These are phyloP conservation scores for Oreohelix idahoensis DNA, from an alignment of 1,140 invertebrate species.

Conservation along the genomic window DNA sequence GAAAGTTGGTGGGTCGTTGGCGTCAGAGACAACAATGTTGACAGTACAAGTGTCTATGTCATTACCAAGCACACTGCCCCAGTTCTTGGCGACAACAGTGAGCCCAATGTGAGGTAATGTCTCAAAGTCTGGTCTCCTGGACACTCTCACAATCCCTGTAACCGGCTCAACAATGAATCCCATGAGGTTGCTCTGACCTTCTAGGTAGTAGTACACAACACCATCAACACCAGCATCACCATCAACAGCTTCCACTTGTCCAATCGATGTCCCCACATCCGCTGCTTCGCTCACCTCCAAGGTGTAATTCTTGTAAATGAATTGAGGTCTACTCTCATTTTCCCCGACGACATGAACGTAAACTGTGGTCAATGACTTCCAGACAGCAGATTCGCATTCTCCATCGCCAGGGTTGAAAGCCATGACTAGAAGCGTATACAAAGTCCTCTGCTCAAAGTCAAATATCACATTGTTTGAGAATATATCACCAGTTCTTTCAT, in stretches of 20 bases:
- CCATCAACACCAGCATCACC: slow-evolving; percentile 92
- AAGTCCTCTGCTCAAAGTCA: slow-evolving; percentile 89
- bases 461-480: slow-evolving; percentile 79
- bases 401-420: slow-evolving; percentile 86
- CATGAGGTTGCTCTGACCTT: slow-evolving; percentile 92
- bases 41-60: slow-evolving; percentile 96
- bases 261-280: slow-evolving; percentile 87
- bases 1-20: slow-evolving; percentile 95
- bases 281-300: slow-evolving; percentile 95
- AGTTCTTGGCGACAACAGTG: slow-evolving; percentile 94
- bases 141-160: slow-evolving; percentile 83
- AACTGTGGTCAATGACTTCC: slow-evolving; percentile 78
- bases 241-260: slow-evolving; percentile 90
- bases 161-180: slow-evolving; percentile 90
- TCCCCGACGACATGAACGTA: slow-evolving; percentile 87
- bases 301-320: slow-evolving; percentile 91
- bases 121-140: slow-evolving; percentile 86
- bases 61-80: slow-evolving; percentile 91
- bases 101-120: slow-evolving; percentile 91
- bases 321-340: slow-evolving; percentile 94
- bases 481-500: slow-evolving; percentile 84
- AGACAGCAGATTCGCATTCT: slow-evolving; percentile 79
- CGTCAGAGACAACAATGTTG: slow-evolving; percentile 92
- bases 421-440: slow-evolving; percentile 85
- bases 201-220: slow-evolving; percentile 90